Evolutionary conservation across 2,797 vertebrate genomes (phyloP).

Genomic region (Eospalax fontanierii): DNA sequence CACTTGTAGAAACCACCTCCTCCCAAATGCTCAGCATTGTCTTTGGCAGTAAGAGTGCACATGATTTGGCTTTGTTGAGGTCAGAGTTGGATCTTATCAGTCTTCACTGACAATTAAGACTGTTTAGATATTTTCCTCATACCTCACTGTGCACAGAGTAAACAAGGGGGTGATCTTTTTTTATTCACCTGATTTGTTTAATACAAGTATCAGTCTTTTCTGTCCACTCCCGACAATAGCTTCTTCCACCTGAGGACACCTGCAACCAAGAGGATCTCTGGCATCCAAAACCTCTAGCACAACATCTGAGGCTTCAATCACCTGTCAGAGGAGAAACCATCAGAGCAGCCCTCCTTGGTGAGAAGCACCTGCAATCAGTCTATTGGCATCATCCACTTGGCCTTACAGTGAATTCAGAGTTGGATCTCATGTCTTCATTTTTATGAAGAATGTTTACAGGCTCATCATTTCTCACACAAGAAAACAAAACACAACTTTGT

Average conservation of each 20-base stretch:
- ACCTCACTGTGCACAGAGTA: conserved; percentile 79
- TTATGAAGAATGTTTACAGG: conserved; percentile 1
- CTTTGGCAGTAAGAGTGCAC: not conserved
- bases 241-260: conserved; percentile 96
- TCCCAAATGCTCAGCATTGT: not conserved
- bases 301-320: conserved; percentile 95
- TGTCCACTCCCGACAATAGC: conserved; percentile 90
- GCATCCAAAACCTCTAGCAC: conserved; percentile 97
- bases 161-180: not conserved
- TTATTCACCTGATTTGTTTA: conserved; percentile 96
- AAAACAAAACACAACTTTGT: not conserved
- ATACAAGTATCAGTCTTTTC: conserved; percentile 94
- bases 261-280: conserved; percentile 96
- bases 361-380: not conserved
- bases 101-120: conserved; percentile 88
- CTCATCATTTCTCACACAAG: conserved; percentile 46
- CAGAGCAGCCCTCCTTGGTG: not conserved
- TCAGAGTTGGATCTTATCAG: conserved; percentile 91
- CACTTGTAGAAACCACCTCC: not conserved
- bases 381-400: not conserved
- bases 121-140: conserved; percentile 87
- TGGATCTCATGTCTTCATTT: conserved; percentile 60
- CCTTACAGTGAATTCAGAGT: conserved; percentile 46
- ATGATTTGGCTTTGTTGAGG: conserved; percentile 75
- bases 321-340: conserved; percentile 88